phyloP scores from a whole-genome alignment of 2,113 vertebrate species.

The Verasper variegatus region DNA sequence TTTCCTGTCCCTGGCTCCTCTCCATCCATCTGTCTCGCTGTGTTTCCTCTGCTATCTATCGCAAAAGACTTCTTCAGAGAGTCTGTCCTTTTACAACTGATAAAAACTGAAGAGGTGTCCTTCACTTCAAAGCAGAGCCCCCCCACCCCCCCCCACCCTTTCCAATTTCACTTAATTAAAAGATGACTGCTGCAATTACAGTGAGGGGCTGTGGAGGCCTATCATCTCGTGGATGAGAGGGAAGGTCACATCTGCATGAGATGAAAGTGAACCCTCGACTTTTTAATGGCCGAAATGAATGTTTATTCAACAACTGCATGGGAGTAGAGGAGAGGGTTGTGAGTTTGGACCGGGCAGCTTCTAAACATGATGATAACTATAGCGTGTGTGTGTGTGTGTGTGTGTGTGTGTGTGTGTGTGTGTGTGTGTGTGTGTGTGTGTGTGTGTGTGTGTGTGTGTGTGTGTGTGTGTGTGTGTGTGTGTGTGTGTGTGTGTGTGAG shows the following conservation, averaged over 20 bases:
- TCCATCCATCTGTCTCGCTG: conserved; percentile 26
- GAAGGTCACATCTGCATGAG: conserved; percentile 74
- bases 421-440: too few relatives aligned
- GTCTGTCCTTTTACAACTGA: conserved; percentile 55
- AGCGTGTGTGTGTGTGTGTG: too few relatives aligned
- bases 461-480: too few relatives aligned
- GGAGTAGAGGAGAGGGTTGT: conserved; percentile 1
- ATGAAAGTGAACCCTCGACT: conserved; percentile 68
- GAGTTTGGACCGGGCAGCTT: conserved; percentile 4
- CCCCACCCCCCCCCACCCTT: conserved; percentile 23
- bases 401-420: too few relatives aligned
- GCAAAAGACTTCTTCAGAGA: conserved; percentile 34
- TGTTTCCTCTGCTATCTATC: conserved; percentile 19
- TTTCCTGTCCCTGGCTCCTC: conserved; percentile 42
- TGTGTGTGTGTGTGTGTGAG: too few relatives aligned
- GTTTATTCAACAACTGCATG: conserved; percentile 51
- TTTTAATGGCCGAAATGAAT: conserved; percentile 58
- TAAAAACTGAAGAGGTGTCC: conserved; percentile 58
- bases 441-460: too few relatives aligned
- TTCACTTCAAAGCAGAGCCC: conserved; percentile 72
- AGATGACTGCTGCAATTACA: conserved; percentile 73
- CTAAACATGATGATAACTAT: background rate
- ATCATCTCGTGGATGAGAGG: conserved; percentile 63
- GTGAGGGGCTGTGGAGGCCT: conserved; percentile 64
- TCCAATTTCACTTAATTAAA: conserved; percentile 77